Evolutionary conservation across 2,888 invertebrate species (phyloP).

Genomic region (Cerastis leucographa): DNA sequence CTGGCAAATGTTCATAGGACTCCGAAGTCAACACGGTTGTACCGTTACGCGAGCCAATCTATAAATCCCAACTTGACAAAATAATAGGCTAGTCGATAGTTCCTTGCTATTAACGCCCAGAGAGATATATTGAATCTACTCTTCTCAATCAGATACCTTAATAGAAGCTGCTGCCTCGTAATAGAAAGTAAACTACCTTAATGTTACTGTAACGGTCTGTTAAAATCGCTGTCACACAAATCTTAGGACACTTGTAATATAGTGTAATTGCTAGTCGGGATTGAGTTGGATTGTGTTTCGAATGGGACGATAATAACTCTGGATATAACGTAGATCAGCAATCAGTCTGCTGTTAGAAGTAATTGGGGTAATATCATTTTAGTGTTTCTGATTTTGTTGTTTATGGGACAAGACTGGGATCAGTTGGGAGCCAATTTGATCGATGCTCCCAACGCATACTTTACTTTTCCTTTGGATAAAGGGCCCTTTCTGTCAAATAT

Average conservation of each 20-base stretch:
- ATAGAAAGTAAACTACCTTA: constrained; percentile 75
- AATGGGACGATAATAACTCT: constrained; percentile 38
- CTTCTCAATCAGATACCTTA: constrained; percentile 90
- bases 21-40: constrained; percentile 69
- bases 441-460: neutral
- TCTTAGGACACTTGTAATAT: constrained; percentile 62
- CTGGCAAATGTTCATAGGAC: constrained; percentile 66
- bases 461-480: neutral
- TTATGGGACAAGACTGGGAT: neutral
- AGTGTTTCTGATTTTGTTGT: constrained; percentile 23
- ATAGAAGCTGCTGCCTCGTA: constrained; percentile 79
- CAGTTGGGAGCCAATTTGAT: neutral
- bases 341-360: constrained; percentile 42
- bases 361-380: constrained; percentile 18
- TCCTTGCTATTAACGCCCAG: constrained; percentile 89
- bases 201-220: constrained; percentile 64
- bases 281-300: constrained; percentile 55
- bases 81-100: constrained; percentile 89
- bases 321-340: constrained; percentile 44
- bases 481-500: neutral
- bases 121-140: constrained; percentile 88
- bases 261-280: constrained; percentile 54
- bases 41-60: constrained; percentile 86
- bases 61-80: constrained; percentile 90
- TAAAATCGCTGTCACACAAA: constrained; percentile 64